Percentiles rank a stretch among this genome's conserved stretches.
Evolutionary conservation across 2,797 vertebrate genomes (phyloP).

Genomic region (Pogoniulus pusillus): DNA sequence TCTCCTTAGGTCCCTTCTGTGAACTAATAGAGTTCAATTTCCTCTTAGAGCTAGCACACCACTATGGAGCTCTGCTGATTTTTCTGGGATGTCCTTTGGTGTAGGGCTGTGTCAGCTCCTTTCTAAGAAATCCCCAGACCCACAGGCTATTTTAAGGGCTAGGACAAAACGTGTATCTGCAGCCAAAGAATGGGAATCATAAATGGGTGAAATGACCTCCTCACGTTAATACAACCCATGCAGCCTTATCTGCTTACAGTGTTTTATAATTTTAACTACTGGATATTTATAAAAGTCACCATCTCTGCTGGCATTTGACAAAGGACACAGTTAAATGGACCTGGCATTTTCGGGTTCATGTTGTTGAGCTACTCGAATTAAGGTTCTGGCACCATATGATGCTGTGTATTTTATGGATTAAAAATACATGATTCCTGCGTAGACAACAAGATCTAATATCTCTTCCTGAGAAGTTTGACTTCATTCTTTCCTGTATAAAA

Average conservation of each 20-base stretch:
- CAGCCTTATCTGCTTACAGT: slow-evolving; percentile 19
- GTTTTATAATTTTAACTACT: slow-evolving; percentile 54
- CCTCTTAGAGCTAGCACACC: neutral
- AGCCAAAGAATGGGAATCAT: slow-evolving; percentile 21
- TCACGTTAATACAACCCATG: neutral
- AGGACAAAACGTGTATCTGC: neutral
- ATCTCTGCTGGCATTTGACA: slow-evolving; percentile 63
- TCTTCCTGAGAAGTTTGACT: neutral
- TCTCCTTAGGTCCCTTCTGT: too few relatives aligned
- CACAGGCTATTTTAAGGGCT: neutral
- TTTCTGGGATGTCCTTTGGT: slow-evolving; percentile 13
- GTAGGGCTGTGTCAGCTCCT: neutral
- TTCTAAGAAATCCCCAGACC: slow-evolving; percentile 8
- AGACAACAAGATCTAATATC: neutral
- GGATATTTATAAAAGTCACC: slow-evolving; percentile 63
- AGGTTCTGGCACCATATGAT: slow-evolving; percentile 36
- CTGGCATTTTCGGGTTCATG: slow-evolving; percentile 68
- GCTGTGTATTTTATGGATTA: slow-evolving; percentile 6
- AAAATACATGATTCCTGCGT: neutral
- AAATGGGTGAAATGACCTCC: slow-evolving; percentile 17
- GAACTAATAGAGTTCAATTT: neutral
- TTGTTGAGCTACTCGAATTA: slow-evolving; percentile 55
- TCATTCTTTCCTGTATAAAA: neutral
- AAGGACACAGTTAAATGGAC: slow-evolving; percentile 67
- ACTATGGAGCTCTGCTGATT: neutral